Percentiles rank a stretch among this genome's conserved stretches.
Conservation (phyloP, 2,797 vertebrate genomes). For the Atherinosoma microstoma region DNA sequence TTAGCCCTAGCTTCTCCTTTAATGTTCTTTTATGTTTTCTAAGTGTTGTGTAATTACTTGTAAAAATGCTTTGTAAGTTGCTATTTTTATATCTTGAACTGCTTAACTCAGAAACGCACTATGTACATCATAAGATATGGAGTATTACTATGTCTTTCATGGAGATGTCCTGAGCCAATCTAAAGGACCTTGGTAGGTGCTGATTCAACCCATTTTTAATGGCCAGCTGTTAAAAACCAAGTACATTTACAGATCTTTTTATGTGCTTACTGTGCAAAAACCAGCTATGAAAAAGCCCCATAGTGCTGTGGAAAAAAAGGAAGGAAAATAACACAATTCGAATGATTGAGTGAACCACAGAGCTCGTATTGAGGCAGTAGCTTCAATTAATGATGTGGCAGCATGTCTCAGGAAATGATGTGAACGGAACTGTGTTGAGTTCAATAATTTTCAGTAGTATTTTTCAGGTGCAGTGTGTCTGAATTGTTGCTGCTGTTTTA, state of each 20-base stretch:
- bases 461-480: conserved; percentile 23
- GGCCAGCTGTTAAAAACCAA: neutral
- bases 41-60: neutral
- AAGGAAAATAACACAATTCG: neutral
- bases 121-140: neutral
- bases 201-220: neutral
- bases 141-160: neutral
- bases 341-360: conserved; percentile 8
- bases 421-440: conserved; percentile 1
- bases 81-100: neutral
- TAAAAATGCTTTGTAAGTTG: neutral
- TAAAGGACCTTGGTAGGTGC: neutral
- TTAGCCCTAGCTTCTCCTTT: conserved; percentile 4
- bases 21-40: neutral
- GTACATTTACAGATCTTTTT: neutral
- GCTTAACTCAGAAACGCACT: neutral
- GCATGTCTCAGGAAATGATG: conserved; percentile 22
- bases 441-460: conserved; percentile 32
- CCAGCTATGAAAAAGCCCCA: neutral
- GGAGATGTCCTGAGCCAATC: neutral
- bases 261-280: neutral
- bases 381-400: conserved; percentile 37
- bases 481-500: conserved; percentile 24
- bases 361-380: conserved; percentile 14
- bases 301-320: neutral